A percentile compares a stretch with the other conserved stretches of the same genome.
phyloP scores from a whole-genome alignment of 2,797 vertebrate species.

The Pogonophryne albipinna region DNA sequence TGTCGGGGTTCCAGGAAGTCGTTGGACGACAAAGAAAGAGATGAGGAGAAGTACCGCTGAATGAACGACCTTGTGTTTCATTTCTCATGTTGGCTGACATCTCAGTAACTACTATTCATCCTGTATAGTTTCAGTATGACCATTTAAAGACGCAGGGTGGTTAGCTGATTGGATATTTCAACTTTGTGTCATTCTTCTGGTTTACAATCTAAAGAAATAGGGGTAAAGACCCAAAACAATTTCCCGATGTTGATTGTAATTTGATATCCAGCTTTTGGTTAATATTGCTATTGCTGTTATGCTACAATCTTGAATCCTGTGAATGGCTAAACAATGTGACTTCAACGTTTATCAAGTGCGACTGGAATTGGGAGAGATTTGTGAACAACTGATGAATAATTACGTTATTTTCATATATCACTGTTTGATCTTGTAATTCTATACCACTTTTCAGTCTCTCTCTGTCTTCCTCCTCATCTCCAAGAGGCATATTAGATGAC shows the following conservation, averaged over 20 bases:
- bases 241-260: background rate
- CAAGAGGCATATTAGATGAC: constrained; percentile 51
- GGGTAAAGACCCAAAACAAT: background rate
- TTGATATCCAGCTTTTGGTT: background rate
- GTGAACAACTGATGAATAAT: constrained; percentile 10
- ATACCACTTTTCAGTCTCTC: constrained; percentile 27
- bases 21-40: background rate
- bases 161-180: background rate
- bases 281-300: background rate
- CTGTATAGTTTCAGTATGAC: background rate
- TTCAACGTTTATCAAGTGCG: background rate
- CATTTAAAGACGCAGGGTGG: constrained; percentile 4
- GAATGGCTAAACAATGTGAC: background rate
- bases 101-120: background rate
- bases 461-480: constrained; percentile 11
- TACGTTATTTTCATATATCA: constrained; percentile 14
- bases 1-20: background rate
- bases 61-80: background rate
- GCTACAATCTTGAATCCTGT: background rate
- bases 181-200: background rate
- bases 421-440: constrained; percentile 10
- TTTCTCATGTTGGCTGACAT: constrained; percentile 4
- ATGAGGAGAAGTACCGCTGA: background rate
- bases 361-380: background rate
- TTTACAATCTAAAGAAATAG: background rate